Evolutionary conservation across 2,113 vertebrate genomes (phyloP).

Genomic region (Poecilia latipinna): DNA sequence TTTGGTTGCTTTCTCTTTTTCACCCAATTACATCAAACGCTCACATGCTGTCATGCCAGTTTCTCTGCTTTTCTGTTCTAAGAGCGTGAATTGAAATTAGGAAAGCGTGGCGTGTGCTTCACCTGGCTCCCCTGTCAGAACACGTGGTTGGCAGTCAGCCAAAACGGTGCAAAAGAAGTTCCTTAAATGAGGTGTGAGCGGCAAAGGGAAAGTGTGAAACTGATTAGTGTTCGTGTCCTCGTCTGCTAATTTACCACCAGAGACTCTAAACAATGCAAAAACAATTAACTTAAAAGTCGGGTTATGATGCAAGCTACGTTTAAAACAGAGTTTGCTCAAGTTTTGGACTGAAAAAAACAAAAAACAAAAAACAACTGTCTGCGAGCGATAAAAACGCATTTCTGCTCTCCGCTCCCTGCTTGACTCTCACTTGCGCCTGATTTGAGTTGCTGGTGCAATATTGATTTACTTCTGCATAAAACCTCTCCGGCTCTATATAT

Average conservation of each 20-base stretch:
- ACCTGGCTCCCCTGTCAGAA: constrained; percentile 33
- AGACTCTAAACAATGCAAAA: not conserved
- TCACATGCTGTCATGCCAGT: constrained; percentile 31
- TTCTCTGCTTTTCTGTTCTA: constrained; percentile 32
- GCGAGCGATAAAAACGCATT: not conserved
- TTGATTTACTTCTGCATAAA: constrained; percentile 75
- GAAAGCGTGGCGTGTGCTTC: constrained; percentile 37
- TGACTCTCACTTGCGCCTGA: constrained; percentile 47
- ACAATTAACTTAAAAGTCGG: constrained; percentile 21
- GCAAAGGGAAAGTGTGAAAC: constrained; percentile 23
- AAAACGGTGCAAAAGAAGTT: constrained; percentile 14
- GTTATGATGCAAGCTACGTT: not conserved
- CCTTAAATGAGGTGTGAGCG: constrained; percentile 35
- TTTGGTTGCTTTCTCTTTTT: constrained; percentile 40
- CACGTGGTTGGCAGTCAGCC: constrained; percentile 19
- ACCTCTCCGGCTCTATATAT: constrained; percentile 71
- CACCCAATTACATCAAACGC: constrained; percentile 33
- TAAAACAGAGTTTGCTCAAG: not conserved
- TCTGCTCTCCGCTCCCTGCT: constrained; percentile 8
- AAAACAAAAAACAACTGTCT: constrained; percentile 12
- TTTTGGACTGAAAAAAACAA: not conserved
- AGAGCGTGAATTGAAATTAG: constrained; percentile 50
- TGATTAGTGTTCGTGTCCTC: constrained; percentile 1
- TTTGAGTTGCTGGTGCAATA: constrained; percentile 65
- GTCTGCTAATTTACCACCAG: not conserved